Conservation (phyloP, 2,113 vertebrate genomes). For the Onychostruthus taczanowskii region DNA sequence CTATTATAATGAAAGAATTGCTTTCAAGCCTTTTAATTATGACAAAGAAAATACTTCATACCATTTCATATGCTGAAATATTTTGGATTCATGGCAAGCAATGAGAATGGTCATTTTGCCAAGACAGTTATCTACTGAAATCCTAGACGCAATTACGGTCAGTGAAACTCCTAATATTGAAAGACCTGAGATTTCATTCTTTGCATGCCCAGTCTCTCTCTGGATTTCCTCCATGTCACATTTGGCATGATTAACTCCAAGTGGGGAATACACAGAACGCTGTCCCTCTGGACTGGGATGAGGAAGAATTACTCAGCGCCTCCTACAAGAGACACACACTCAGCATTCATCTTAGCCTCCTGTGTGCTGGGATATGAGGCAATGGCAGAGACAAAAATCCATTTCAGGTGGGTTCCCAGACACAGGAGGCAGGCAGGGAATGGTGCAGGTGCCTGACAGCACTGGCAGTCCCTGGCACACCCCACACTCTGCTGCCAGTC, state of each 20-base stretch:
- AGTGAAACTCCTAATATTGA: slow-evolving; percentile 21
- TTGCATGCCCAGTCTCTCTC: neutral
- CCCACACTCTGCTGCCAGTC: neutral
- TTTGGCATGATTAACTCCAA: neutral
- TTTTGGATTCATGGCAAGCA: neutral
- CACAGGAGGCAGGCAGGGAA: neutral
- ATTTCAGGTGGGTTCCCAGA: neutral
- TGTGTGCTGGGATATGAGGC: neutral
- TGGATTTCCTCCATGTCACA: neutral
- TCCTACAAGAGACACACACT: neutral
- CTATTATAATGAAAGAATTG: neutral
- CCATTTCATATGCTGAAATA: neutral
- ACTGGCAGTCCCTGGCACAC: neutral
- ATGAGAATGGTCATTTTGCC: neutral
- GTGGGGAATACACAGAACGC: neutral
- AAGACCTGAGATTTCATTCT: slow-evolving; percentile 4
- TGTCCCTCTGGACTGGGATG: neutral
- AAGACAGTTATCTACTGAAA: slow-evolving; percentile 1
- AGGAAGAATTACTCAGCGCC: neutral
- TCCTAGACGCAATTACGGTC: neutral
- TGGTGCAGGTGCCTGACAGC: neutral
- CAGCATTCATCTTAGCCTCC: neutral
- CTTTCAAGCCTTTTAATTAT: slow-evolving; percentile 17
- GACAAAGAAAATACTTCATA: neutral
- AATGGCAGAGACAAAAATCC: neutral